Evolutionary conservation across 2,888 invertebrate genomes (phyloP).

Genomic region (Julus scanicus): DNA sequence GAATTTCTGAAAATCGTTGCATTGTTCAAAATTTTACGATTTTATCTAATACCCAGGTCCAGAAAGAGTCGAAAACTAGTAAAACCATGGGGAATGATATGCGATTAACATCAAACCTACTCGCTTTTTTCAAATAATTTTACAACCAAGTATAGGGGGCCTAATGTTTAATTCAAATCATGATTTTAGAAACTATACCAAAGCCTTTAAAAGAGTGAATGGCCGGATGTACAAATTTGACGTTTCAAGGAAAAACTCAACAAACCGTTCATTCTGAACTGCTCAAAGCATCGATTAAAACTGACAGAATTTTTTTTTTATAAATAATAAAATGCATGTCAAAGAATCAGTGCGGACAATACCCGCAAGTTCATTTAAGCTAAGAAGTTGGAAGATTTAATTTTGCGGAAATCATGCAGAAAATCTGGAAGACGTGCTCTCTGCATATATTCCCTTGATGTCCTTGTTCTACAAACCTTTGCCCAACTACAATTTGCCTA

Average conservation of each 20-base stretch:
- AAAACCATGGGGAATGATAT: no score
- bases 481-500: neutral
- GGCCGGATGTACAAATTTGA: neutral
- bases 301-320: neutral
- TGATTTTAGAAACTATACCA: neutral
- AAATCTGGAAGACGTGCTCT: neutral
- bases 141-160: neutral
- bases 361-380: neutral
- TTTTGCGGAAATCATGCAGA: neutral
- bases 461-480: conserved; percentile 3
- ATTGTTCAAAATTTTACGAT: no score
- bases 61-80: no score
- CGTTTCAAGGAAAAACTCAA: neutral
- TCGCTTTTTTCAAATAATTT: neutral
- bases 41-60: no score
- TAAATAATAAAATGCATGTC: neutral
- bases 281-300: no score
- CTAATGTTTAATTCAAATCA: neutral
- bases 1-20: no score
- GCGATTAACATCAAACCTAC: no score
- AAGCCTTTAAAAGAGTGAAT: neutral
- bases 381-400: neutral
- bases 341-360: neutral
- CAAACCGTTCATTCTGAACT: no score
- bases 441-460: neutral